A percentile compares a stretch with the other conserved stretches of the same genome.
These are phyloP conservation scores for Sinocyclocheilus anophthalmus DNA, from an alignment of 2,113 vertebrate genomes.

Conservation along the genomic window DNA sequence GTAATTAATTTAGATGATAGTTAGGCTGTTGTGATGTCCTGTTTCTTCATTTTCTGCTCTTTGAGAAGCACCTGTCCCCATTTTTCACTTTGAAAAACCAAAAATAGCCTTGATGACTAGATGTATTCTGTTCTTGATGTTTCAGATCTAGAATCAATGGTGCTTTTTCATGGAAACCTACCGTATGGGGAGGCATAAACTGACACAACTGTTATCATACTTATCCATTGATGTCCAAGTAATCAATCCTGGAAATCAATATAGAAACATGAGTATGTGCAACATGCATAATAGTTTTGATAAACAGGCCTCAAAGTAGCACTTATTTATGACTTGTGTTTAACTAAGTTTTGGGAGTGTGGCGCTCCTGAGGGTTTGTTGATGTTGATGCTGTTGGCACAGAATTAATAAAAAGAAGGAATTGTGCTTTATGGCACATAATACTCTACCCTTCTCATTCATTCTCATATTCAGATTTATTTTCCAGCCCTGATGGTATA, in stretches of 20 bases:
- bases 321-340: background rate
- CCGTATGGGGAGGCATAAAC: background rate
- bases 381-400: conserved; percentile 14
- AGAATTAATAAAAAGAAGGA: background rate
- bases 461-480: background rate
- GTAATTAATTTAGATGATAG: background rate
- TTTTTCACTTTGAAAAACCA: background rate
- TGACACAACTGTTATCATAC: background rate
- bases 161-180: background rate
- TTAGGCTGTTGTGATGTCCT: background rate
- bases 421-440: background rate
- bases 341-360: background rate
- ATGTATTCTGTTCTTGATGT: background rate
- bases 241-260: background rate
- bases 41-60: background rate
- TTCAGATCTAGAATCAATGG: background rate
- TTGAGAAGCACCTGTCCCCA: background rate
- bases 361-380: background rate
- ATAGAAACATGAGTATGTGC: background rate
- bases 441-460: background rate
- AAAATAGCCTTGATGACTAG: background rate
- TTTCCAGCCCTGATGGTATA: background rate
- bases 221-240: background rate
- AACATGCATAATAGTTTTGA: background rate
- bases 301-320: background rate